phyloP scores from a whole-genome alignment of 2,113 vertebrate species.

The Entomyzon cyanotis region DNA sequence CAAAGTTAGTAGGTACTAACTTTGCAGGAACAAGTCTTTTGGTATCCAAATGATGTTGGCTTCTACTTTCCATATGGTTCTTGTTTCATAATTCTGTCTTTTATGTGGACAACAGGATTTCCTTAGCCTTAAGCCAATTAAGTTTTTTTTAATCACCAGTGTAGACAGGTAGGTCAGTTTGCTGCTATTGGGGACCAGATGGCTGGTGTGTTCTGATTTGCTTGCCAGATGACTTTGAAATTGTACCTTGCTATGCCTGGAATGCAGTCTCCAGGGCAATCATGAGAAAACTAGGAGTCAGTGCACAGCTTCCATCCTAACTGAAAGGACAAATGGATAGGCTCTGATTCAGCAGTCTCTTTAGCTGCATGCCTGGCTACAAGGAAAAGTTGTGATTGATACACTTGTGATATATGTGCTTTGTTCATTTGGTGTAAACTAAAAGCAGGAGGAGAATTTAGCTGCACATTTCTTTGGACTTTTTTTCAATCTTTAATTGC shows the following conservation, averaged over 20 bases:
- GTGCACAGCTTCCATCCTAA: background rate
- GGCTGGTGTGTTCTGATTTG: slow-evolving; percentile 7
- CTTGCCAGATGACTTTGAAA: slow-evolving; percentile 12
- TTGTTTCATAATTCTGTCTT: background rate
- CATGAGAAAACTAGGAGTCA: background rate
- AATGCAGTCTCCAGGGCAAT: background rate
- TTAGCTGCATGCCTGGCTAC: background rate
- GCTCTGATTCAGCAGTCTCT: background rate
- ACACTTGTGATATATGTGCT: background rate
- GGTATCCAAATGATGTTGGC: background rate
- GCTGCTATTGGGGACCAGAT: slow-evolving; percentile 22
- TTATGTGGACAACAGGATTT: slow-evolving; percentile 22
- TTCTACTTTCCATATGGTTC: background rate
- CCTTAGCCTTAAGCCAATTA: background rate
- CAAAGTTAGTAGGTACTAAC: background rate
- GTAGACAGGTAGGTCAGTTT: slow-evolving; percentile 1
- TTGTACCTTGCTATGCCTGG: background rate
- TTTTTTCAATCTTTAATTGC: background rate
- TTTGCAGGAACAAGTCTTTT: background rate
- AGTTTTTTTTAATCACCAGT: background rate
- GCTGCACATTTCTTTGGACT: background rate
- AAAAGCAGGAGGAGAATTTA: background rate
- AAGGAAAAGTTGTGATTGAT: background rate
- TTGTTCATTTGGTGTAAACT: background rate
- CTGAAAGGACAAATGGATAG: background rate